A percentile compares a stretch with the other conserved stretches of the same genome.
Conservation (phyloP, 2,113 vertebrate genomes). For the Limnothrissa miodon region DNA sequence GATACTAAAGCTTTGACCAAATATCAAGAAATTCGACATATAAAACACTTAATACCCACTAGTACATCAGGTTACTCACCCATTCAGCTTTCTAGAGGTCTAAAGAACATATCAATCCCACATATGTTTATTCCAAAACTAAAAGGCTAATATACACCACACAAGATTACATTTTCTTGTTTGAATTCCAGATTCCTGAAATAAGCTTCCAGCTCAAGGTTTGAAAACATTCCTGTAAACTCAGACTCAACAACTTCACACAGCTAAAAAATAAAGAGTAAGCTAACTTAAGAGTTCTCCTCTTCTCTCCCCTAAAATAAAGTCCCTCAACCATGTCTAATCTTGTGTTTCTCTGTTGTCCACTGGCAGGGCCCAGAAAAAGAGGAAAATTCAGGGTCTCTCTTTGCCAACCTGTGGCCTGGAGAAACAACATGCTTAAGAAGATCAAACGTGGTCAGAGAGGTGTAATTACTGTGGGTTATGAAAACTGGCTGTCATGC, state of each 20-base stretch:
- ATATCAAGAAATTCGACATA: neutral
- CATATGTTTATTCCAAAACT: neutral
- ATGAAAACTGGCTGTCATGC: constrained; percentile 50
- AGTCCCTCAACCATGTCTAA: constrained; percentile 39
- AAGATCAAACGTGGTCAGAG: constrained; percentile 52
- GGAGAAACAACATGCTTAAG: constrained; percentile 39
- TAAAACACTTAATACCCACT: neutral
- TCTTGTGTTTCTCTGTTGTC: constrained; percentile 38
- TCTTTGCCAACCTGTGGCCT: constrained; percentile 36
- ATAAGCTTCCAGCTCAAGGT: neutral
- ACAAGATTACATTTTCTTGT: neutral
- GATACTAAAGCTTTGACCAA: neutral
- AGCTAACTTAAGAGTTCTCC: constrained; percentile 21
- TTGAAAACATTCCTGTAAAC: constrained; percentile 23
- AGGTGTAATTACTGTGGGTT: constrained; percentile 54
- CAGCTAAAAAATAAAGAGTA: constrained; percentile 26
- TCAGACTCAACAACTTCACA: constrained; percentile 27
- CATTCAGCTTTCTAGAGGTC: neutral
- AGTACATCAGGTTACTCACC: neutral
- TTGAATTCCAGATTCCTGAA: neutral
- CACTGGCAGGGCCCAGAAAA: constrained; percentile 30
- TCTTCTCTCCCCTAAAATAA: constrained; percentile 26
- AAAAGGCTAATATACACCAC: neutral
- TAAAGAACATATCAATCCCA: neutral
- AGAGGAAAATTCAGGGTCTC: constrained; percentile 28